These are phyloP conservation scores for Daubentonia madagascariensis DNA, from an alignment of 2,113 vertebrate genomes.

Conservation along the genomic window DNA sequence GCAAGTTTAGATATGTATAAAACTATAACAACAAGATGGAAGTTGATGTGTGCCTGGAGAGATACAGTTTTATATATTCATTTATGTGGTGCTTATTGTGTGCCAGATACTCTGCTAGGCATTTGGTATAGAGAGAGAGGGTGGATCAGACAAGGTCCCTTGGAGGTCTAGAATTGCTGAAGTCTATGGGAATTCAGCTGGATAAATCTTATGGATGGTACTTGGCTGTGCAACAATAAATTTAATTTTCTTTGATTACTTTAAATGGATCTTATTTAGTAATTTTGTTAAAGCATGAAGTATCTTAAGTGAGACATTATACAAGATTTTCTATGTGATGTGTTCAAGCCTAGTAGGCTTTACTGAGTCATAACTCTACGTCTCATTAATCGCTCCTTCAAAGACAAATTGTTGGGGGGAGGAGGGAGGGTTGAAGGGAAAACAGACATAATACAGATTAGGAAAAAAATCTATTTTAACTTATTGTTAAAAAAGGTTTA, in stretches of 20 bases:
- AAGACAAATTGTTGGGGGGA: not conserved
- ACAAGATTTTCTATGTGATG: not conserved
- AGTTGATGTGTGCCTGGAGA: not conserved
- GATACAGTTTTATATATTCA: rapidly evolving
- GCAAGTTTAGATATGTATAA: not conserved
- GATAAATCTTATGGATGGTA: not conserved
- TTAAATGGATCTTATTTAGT: not conserved
- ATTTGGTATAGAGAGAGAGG: not conserved
- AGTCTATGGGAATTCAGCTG: not conserved
- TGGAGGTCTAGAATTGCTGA: not conserved
- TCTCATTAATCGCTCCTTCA: not conserved
- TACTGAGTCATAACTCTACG: not conserved
- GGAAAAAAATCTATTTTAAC: not conserved
- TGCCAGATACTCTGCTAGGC: not conserved
- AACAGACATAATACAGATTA: not conserved
- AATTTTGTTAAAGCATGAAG: not conserved
- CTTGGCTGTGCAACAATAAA: not conserved
- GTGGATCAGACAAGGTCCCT: not conserved
- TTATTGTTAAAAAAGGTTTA: not conserved
- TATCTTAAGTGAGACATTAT: not conserved
- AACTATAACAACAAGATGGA: not conserved
- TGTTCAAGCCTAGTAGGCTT: not conserved
- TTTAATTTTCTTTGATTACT: not conserved
- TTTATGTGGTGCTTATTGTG: not conserved
- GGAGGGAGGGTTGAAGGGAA: too few relatives aligned